Evolutionary conservation across 1,140 invertebrate genomes (phyloP), one percentile per base, ranked within the genome.

Genomic region (Anadara kagoshimensis): DNA sequence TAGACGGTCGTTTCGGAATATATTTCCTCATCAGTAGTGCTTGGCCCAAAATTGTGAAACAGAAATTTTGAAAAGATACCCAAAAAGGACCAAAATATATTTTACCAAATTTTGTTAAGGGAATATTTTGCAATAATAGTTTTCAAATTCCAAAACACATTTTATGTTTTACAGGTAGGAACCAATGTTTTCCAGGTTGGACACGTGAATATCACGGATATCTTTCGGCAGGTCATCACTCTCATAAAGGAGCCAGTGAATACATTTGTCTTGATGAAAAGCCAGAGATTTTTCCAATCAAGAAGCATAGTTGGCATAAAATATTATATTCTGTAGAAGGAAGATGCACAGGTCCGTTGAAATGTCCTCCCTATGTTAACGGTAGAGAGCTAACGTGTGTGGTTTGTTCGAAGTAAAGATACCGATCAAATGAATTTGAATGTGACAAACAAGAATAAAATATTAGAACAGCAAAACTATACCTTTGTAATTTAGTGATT

Each of bases 311-410:
- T 0, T 43, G 53, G 41, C 18, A 20, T 10, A 14, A 24, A 12
- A 10, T 67, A 44, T 49, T 67, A 5, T 67, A 67, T 18, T 20
- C 64, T 8, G 64, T 67, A 4, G 10, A 24, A 8, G 43, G 16
- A 5, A 57, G 20, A 20, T 67, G 64, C 12, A 53, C 49, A 20
- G 64, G 53, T 44, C 20, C 53, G 14, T 26, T 44, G 1, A 51
- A 51, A n/a, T 67, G 64, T 57, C 64, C 64, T 5, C 64, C 64
- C 0, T 67, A 67, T n/a, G 64, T 67, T 10, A 45, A 56, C 12
- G 64, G 64, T 1, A 67, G 51, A n/a, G 64, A 67, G 24, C 8
- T 51, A 5, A 57, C 64, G 5, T 67, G 64, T 57, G 64, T 67
- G 2, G 64, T 67, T 22, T 67, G 64, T 57, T 67, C 64, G 4